phyloP scores from a whole-genome alignment of 1,140 invertebrate genomes.

The Achroia grisella region DNA sequence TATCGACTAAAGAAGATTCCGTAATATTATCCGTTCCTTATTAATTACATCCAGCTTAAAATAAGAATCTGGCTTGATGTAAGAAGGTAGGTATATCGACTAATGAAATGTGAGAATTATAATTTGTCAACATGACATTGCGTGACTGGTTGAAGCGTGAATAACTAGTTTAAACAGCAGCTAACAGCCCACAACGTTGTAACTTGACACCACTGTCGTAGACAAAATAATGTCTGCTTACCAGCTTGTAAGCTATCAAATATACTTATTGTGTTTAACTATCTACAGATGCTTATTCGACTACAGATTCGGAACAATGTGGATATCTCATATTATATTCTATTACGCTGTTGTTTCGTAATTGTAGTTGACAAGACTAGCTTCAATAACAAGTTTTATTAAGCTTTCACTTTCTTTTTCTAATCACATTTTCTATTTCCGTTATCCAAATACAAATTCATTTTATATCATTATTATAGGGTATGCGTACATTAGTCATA shows the following conservation, averaged over 20 bases:
- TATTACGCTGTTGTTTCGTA: constrained; percentile 5
- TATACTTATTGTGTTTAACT: too few species aligned
- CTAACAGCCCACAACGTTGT: not conserved
- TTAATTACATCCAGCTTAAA: too few species aligned
- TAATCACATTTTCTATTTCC: too few species aligned
- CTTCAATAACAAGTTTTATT: constrained; percentile 1
- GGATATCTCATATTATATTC: constrained; percentile 10
- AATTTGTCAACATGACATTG: not conserved
- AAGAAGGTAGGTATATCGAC: not conserved
- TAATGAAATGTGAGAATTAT: constrained; percentile 1
- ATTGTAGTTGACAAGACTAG: constrained; percentile 1
- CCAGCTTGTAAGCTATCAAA: too few species aligned
- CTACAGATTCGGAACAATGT: not conserved
- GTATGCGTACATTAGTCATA: too few species aligned
- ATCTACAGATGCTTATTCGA: constrained; percentile 5
- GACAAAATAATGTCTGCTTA: constrained; percentile 14
- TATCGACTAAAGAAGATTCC: not conserved
- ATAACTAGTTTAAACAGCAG: constrained; percentile 1
- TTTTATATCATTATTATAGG: too few species aligned
- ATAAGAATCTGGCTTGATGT: too few species aligned
- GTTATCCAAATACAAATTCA: too few species aligned
- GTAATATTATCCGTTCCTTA: too few species aligned
- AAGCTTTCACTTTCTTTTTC: constrained; percentile 10
- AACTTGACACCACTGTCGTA: constrained; percentile 9
- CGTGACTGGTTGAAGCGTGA: constrained; percentile 1